Conservation (phyloP, 2,797 vertebrate species). For the Onychomys torridus region DNA sequence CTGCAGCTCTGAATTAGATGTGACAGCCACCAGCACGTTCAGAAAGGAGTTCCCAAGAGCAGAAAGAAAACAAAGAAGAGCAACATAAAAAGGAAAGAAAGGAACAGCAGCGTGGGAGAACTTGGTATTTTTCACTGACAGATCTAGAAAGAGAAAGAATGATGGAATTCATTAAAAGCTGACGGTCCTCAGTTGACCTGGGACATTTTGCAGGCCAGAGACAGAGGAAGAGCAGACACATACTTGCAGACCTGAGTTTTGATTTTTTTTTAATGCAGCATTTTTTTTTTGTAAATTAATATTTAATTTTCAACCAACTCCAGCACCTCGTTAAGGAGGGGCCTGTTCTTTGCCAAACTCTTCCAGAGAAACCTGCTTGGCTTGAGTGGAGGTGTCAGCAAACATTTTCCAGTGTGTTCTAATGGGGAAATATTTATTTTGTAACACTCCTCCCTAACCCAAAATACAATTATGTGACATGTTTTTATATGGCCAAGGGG, state of each 20-base stretch:
- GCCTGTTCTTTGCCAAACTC: slow-evolving; percentile 73
- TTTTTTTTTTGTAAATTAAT: slow-evolving; percentile 74
- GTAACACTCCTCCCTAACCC: slow-evolving; percentile 80
- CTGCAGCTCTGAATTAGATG: background rate
- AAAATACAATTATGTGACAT: slow-evolving; percentile 80
- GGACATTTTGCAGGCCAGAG: slow-evolving; percentile 51
- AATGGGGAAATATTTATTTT: slow-evolving; percentile 85
- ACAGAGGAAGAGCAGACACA: fast-evolving
- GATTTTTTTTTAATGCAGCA: slow-evolving; percentile 49
- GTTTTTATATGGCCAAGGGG: slow-evolving; percentile 83
- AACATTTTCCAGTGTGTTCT: slow-evolving; percentile 79
- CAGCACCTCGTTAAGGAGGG: slow-evolving; percentile 69
- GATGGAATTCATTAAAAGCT: background rate
- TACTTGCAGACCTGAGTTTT: background rate
- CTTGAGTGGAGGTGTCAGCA: slow-evolving; percentile 82
- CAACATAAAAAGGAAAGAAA: background rate
- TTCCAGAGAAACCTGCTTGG: slow-evolving; percentile 75
- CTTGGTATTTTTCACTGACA: slow-evolving; percentile 60
- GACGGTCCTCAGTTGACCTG: background rate
- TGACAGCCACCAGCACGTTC: slow-evolving; percentile 4
- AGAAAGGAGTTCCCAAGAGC: slow-evolving; percentile 56
- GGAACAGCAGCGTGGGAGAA: background rate
- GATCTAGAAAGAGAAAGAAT: slow-evolving; percentile 54
- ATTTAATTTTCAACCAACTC: slow-evolving; percentile 78
- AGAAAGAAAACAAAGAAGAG: background rate